Conservation (phyloP, 2,888 invertebrate genomes). For the Hipparchia semele region DNA sequence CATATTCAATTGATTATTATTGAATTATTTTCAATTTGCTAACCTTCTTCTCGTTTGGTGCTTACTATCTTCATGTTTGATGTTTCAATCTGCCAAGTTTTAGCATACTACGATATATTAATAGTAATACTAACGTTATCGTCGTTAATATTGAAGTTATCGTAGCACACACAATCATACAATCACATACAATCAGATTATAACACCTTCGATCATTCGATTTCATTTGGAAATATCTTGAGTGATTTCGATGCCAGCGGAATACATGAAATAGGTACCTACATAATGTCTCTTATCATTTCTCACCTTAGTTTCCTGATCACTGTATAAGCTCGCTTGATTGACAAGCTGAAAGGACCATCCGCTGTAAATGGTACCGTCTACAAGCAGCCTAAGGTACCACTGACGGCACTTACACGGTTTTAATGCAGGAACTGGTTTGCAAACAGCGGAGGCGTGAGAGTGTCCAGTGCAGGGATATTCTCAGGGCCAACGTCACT, state of each 20-base stretch:
- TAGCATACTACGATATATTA: too few species aligned
- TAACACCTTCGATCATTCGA: neutral
- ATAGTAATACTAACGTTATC: too few species aligned
- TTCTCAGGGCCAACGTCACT: slow-evolving; percentile 77
- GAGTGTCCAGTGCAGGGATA: slow-evolving; percentile 71
- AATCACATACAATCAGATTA: too few species aligned
- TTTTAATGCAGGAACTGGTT: slow-evolving; percentile 71
- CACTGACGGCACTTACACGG: slow-evolving; percentile 72
- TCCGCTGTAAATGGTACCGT: neutral
- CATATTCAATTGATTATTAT: too few species aligned
- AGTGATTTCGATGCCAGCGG: neutral
- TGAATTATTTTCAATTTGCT: too few species aligned
- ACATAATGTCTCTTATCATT: neutral
- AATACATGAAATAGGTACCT: too few species aligned
- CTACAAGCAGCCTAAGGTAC: slow-evolving; percentile 43
- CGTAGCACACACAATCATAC: too few species aligned
- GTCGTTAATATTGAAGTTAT: too few species aligned
- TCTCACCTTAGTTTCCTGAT: neutral
- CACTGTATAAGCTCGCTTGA: neutral
- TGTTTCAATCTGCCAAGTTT: too few species aligned
- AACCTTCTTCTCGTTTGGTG: too few species aligned
- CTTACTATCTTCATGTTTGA: too few species aligned
- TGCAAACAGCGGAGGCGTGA: slow-evolving; percentile 75
- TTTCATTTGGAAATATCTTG: neutral
- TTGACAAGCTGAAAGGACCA: neutral